Evolutionary conservation across 2,113 vertebrate species (phyloP), one percentile per base, ranked within the genome.

Genomic region (Hucho hucho): DNA sequence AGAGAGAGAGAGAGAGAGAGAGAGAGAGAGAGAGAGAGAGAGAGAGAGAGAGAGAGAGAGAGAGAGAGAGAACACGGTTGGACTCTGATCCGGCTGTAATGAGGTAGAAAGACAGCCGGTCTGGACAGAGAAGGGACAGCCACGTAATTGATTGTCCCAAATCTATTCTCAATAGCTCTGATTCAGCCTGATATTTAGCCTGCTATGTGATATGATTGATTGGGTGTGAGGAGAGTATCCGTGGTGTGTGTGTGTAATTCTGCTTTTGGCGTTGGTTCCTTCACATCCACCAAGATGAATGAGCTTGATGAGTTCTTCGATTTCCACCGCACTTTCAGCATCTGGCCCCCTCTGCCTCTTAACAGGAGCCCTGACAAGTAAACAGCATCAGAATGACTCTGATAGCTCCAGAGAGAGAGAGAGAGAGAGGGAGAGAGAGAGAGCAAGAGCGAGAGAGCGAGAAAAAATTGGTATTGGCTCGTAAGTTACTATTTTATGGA

Each of bases 261-360:
- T 73, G 63, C 4, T 74, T 82, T 86, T 80, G 82, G 79, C 73
- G 65, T 81, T 79, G 81, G 71, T 28, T 81, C 77, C 84, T 76
- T 87, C 77, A 87, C 69, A 80, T 81, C 80, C 66, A 16, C 83
- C 81, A 91, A 92, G 90, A 92, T 84, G 85, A 86, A 92, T 89
- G 90, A 91, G 84, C 85, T 86, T 87, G 87, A 89, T 86, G 83
- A 90, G 85, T 85, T 89, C 83, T 88, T 91, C 76, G 76, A 86
- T 92, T 92, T 91, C 89, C 81, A 84, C 77, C 1, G 32, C 6
- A 0, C 0, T 32, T 32, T 32, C 32, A 32, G 32, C 80, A 80
- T 87, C 88, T 88, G 87, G 88, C 77, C 70, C 63, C 78, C 74
- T 26, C 24, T 67, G 74, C 9, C 20, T 43, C 79, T 89, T 89